These are phyloP conservation scores for Xylocampa areola DNA, from an alignment of 2,888 invertebrate genomes.

Conservation along the genomic window DNA sequence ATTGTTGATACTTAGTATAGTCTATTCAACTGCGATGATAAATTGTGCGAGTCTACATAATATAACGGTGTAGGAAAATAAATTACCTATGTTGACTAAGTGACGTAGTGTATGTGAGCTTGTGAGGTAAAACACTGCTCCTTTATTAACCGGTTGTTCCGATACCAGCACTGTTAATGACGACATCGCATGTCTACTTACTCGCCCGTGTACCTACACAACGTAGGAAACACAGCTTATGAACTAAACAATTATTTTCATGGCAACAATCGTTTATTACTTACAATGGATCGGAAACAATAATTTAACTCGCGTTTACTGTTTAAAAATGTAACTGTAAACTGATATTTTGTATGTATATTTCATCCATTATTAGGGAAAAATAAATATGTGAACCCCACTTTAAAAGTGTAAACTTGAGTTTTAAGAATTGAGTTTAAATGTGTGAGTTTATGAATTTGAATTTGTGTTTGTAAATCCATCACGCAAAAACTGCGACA, in stretches of 20 bases:
- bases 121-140: constrained; percentile 11
- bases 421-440: too few relatives aligned
- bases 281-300: constrained; percentile 37
- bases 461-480: too few relatives aligned
- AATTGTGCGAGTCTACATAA: constrained; percentile 39
- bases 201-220: constrained; percentile 8
- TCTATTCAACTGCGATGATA: constrained; percentile 43
- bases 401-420: too few relatives aligned
- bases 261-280: constrained; percentile 39
- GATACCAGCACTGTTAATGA: constrained; percentile 41
- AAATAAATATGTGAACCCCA: too few relatives aligned
- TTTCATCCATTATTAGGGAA: too few relatives aligned
- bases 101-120: constrained; percentile 26
- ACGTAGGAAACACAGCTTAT: constrained; percentile 39
- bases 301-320: too few relatives aligned
- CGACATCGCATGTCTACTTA: constrained; percentile 51
- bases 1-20: constrained; percentile 10
- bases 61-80: constrained; percentile 35
- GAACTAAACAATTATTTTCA: constrained; percentile 35
- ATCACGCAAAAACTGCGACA: too few relatives aligned
- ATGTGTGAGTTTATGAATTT: too few relatives aligned
- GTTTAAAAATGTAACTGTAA: too few relatives aligned
- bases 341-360: too few relatives aligned
- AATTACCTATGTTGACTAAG: constrained; percentile 36
- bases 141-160: constrained; percentile 22